Evolutionary conservation across 2,113 vertebrate species (phyloP).

Genomic region (Dascyllus trimaculatus): DNA sequence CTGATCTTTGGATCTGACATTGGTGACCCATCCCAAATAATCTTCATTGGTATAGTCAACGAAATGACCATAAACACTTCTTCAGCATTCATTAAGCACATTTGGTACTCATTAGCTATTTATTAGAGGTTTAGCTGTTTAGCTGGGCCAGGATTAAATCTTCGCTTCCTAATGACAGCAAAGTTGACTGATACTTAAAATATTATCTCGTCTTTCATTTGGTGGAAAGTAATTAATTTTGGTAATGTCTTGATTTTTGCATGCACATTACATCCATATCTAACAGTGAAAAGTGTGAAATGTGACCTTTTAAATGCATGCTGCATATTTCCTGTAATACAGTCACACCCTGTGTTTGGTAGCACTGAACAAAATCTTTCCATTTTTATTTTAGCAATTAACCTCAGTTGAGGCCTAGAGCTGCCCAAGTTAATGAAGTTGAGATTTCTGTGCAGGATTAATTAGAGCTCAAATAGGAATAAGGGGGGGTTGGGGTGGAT

Average conservation of each 20-base stretch:
- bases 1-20: too few relatives aligned
- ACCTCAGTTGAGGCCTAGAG: slow-evolving; percentile 83
- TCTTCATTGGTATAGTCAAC: neutral
- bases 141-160: slow-evolving; percentile 35
- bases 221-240: slow-evolving; percentile 30
- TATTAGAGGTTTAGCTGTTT: slow-evolving; percentile 13
- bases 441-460: slow-evolving; percentile 86
- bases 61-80: neutral
- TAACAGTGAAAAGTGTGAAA: slow-evolving; percentile 22
- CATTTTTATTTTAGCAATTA: slow-evolving; percentile 88
- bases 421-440: slow-evolving; percentile 92
- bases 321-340: slow-evolving; percentile 46
- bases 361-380: slow-evolving; percentile 66
- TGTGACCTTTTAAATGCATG: slow-evolving; percentile 60
- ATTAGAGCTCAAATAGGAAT: slow-evolving; percentile 87
- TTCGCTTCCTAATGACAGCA: slow-evolving; percentile 19
- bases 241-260: slow-evolving; percentile 29
- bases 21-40: slow-evolving; percentile 17
- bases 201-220: slow-evolving; percentile 30
- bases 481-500: slow-evolving; percentile 69
- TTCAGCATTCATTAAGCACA: slow-evolving; percentile 7
- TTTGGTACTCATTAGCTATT: slow-evolving; percentile 5
- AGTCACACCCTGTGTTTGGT: slow-evolving; percentile 61
- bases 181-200: slow-evolving; percentile 34
- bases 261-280: slow-evolving; percentile 20